Conservation (phyloP, 2,797 vertebrate genomes). For the Trematomus bernacchii region DNA sequence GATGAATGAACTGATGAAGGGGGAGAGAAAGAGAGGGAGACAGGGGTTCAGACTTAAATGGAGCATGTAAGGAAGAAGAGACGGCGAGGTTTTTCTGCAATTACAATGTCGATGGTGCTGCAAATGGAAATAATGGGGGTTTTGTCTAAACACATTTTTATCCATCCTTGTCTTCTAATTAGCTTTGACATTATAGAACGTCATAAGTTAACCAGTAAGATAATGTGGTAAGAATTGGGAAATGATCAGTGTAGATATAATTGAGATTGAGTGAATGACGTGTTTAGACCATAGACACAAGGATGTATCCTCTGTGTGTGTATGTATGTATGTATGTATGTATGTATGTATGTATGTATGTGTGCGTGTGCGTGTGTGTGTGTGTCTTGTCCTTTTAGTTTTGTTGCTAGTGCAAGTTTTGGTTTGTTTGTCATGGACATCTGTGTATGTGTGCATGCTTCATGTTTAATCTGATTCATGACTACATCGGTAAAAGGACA, state of each 20-base stretch:
- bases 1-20: constrained; percentile 39
- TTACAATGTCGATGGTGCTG: constrained; percentile 40
- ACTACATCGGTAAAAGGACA: constrained; percentile 58
- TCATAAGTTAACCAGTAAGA: not conserved
- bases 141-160: constrained; percentile 46
- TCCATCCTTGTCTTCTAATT: constrained; percentile 62
- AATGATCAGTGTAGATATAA: constrained; percentile 34
- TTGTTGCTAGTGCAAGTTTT: constrained; percentile 7
- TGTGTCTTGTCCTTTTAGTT: not conserved
- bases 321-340: too few species aligned
- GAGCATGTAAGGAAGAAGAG: constrained; percentile 41
- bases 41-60: constrained; percentile 46
- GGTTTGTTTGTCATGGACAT: constrained; percentile 9
- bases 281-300: constrained; percentile 47
- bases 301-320: too few species aligned
- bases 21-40: constrained; percentile 3
- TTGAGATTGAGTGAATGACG: constrained; percentile 38
- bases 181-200: constrained; percentile 38
- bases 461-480: constrained; percentile 69
- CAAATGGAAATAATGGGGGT: constrained; percentile 65
- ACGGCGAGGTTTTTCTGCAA: constrained; percentile 23
- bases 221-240: constrained; percentile 38
- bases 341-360: too few species aligned
- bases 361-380: not conserved
- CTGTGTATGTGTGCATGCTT: constrained; percentile 18